Evolutionary conservation across 35 echinoderm and acorn worm species (phyloP).

Genomic region (Patiria miniata): DNA sequence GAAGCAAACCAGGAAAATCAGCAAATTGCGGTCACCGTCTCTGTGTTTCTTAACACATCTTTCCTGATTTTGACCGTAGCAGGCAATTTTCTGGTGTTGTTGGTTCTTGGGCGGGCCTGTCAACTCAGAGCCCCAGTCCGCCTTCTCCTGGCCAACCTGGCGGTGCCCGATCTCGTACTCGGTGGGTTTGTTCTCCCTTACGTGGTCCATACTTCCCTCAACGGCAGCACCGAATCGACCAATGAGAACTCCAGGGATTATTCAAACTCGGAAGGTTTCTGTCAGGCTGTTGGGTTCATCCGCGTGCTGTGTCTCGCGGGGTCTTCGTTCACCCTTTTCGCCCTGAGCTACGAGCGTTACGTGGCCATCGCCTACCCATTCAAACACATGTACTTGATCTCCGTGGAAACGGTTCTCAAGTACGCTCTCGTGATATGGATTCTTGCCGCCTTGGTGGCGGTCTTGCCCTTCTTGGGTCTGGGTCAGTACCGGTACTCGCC

Average conservation of each 20-base stretch:
- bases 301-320: background rate
- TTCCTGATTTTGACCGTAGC: background rate
- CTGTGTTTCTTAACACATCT: background rate
- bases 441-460: background rate
- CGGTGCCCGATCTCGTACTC: background rate
- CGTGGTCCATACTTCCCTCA: background rate
- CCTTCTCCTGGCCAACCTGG: background rate
- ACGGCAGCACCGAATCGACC: background rate
- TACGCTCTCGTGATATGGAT: background rate
- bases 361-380: constrained; percentile 72
- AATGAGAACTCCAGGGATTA: background rate
- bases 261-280: background rate
- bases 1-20: background rate
- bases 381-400: background rate
- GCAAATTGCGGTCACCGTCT: background rate
- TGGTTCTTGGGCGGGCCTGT: background rate
- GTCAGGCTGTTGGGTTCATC: background rate
- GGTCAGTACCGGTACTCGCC: background rate
- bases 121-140: background rate
- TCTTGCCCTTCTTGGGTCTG: background rate
- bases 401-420: background rate
- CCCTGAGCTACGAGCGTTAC: constrained; percentile 86
- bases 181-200: background rate
- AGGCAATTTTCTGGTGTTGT: background rate
- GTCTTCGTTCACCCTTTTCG: constrained; percentile 74